Percentiles rank a stretch among this genome's conserved stretches.
Evolutionary conservation across 2,888 invertebrate genomes (phyloP).

Genomic region (Pinctada fucata): DNA sequence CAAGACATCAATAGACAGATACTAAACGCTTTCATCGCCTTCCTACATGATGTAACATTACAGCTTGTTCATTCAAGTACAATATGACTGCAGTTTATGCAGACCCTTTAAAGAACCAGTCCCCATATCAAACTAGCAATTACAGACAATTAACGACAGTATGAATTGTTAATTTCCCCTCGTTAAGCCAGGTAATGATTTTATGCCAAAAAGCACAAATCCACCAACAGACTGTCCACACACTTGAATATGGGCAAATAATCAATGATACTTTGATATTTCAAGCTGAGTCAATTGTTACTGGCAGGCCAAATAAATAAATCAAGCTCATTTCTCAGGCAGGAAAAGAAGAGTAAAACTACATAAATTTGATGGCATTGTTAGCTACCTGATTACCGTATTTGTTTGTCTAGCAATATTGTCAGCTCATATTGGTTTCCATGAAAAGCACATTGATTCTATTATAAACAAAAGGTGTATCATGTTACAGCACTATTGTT

Average conservation of each 20-base stretch:
- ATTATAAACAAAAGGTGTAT: too few species aligned
- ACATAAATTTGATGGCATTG: background rate
- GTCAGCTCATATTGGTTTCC: too few species aligned
- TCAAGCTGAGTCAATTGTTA: background rate
- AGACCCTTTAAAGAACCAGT: too few species aligned
- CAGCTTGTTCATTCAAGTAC: too few species aligned
- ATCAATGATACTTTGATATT: background rate
- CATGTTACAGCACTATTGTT: too few species aligned
- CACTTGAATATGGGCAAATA: background rate
- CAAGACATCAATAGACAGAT: too few species aligned
- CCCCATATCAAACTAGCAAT: too few species aligned
- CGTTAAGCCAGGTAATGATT: background rate
- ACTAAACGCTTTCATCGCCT: too few species aligned
- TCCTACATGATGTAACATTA: too few species aligned
- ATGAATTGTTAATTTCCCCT: constrained; percentile 7
- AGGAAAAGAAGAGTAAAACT: background rate
- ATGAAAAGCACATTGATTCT: too few species aligned
- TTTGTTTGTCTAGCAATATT: background rate
- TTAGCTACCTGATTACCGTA: background rate
- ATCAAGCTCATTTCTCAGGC: background rate
- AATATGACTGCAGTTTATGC: too few species aligned
- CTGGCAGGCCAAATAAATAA: background rate
- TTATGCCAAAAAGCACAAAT: background rate
- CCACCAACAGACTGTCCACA: background rate
- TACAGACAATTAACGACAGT: background rate